phyloP scores from a whole-genome alignment of 2,797 vertebrate species.

The Spheniscus humboldti region DNA sequence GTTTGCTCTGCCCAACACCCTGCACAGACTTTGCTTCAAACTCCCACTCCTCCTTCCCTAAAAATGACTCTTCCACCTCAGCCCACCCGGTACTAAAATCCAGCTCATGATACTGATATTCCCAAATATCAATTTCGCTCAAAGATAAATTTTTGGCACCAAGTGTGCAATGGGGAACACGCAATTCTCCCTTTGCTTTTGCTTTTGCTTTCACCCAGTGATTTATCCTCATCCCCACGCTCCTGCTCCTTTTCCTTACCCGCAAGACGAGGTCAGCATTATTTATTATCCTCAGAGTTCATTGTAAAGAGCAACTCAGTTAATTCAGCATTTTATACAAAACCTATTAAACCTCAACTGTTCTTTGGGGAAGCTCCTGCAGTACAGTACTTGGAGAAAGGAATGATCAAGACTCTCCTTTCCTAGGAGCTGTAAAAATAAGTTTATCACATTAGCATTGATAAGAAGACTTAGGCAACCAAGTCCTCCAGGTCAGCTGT shows the following conservation, averaged over 20 bases:
- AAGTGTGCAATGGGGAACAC: accelerated
- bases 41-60: not conserved
- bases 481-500: not conserved
- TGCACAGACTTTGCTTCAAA: not conserved
- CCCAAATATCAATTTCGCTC: not conserved
- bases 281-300: not conserved
- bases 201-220: not conserved
- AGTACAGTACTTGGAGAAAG: not conserved
- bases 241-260: not conserved
- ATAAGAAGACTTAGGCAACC: not conserved
- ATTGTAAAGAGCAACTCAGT: not conserved
- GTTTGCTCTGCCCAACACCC: not conserved
- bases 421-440: not conserved
- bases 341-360: not conserved
- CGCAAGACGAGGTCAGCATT: not conserved
- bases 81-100: not conserved
- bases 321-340: not conserved
- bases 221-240: not conserved
- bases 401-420: not conserved
- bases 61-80: not conserved
- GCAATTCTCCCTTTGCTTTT: not conserved
- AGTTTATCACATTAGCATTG: not conserved
- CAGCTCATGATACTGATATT: not conserved
- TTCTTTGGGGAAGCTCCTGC: not conserved
- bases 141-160: not conserved